A percentile compares a stretch with the other conserved stretches of the same genome.
These are phyloP conservation scores for Anorthoa munda DNA, from an alignment of 2,888 invertebrate genomes.

Conservation along the genomic window DNA sequence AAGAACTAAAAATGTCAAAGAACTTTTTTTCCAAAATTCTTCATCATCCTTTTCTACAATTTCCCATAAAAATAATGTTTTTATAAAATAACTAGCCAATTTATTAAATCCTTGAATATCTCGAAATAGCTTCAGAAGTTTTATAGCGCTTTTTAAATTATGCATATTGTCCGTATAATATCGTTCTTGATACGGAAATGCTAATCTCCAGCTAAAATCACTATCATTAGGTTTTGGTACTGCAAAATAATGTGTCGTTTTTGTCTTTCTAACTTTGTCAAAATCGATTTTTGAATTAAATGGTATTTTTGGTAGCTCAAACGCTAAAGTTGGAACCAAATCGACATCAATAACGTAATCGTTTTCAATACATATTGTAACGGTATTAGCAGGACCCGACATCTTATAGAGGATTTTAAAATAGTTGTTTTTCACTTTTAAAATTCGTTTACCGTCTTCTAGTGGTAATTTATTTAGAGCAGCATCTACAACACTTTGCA, in stretches of 20 bases:
- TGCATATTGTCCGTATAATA: slow-evolving; percentile 73
- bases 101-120: slow-evolving; percentile 79
- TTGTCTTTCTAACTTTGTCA: slow-evolving; percentile 65
- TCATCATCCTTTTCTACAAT: slow-evolving; percentile 62
- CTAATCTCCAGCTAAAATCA: slow-evolving; percentile 79
- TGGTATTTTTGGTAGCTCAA: slow-evolving; percentile 75
- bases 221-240: slow-evolving; percentile 80
- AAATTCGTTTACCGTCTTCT: slow-evolving; percentile 70
- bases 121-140: slow-evolving; percentile 78
- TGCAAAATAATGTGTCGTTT: slow-evolving; percentile 74
- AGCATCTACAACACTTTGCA: slow-evolving; percentile 79
- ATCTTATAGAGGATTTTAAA: slow-evolving; percentile 74
- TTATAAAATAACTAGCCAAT: slow-evolving; percentile 82
- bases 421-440: slow-evolving; percentile 68
- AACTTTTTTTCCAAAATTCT: slow-evolving; percentile 76
- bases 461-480: slow-evolving; percentile 73
- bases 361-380: slow-evolving; percentile 72
- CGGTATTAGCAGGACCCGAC: slow-evolving; percentile 80
- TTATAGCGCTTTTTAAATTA: slow-evolving; percentile 78
- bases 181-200: slow-evolving; percentile 82
- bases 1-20: slow-evolving; percentile 75
- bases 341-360: slow-evolving; percentile 78
- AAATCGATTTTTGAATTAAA: slow-evolving; percentile 73
- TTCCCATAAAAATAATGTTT: slow-evolving; percentile 82
- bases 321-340: slow-evolving; percentile 80